Percentiles rank a stretch among this genome's conserved stretches.
These are phyloP conservation scores for Drosophila leontia DNA, from an alignment of 1,140 invertebrate genomes.

Conservation along the genomic window DNA sequence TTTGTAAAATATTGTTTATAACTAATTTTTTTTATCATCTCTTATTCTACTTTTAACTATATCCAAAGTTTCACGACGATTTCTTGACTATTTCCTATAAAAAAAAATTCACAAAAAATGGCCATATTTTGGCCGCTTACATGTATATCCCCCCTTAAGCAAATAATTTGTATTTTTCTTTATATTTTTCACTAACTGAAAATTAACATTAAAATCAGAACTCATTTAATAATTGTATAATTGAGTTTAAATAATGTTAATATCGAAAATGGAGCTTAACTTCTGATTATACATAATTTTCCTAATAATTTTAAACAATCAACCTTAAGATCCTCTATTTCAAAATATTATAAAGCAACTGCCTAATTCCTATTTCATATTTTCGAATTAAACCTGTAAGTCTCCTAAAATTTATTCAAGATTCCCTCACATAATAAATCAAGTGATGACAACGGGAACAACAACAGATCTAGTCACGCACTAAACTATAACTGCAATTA, in stretches of 20 bases:
- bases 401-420: not conserved
- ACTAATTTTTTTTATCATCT: too few relatives aligned
- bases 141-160: too few relatives aligned
- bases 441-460: constrained; percentile 45
- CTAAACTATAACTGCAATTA: constrained; percentile 75
- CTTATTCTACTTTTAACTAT: too few relatives aligned
- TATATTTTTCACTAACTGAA: not conserved
- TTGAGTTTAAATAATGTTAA: not conserved
- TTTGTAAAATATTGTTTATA: too few relatives aligned
- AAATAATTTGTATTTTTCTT: not conserved
- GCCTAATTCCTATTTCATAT: not conserved
- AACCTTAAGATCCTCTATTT: not conserved
- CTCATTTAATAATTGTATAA: too few relatives aligned
- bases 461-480: constrained; percentile 70
- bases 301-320: too few relatives aligned
- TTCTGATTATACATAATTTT: too few relatives aligned
- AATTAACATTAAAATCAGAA: not conserved
- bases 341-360: not conserved
- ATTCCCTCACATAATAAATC: constrained; percentile 53
- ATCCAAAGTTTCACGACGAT: too few relatives aligned
- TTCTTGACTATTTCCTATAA: too few relatives aligned
- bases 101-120: too few relatives aligned
- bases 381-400: not conserved
- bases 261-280: too few relatives aligned
- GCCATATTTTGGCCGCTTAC: too few relatives aligned